Percentiles rank a stretch among this genome's conserved stretches.
Evolutionary conservation across 2,888 invertebrate species (phyloP).

Genomic region (Andrena marginata): DNA sequence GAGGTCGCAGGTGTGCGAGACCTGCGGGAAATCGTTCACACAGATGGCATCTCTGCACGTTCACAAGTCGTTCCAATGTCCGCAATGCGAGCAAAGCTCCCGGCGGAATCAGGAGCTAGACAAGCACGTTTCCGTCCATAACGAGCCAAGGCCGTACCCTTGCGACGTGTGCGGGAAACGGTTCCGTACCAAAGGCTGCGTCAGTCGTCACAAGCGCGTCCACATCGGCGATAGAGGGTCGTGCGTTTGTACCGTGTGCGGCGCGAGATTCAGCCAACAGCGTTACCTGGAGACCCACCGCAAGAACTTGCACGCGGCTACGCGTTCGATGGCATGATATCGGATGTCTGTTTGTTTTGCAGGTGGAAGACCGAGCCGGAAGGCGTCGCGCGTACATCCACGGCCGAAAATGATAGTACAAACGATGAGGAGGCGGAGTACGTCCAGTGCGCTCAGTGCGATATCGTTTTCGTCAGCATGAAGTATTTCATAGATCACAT

Average conservation of each 20-base stretch:
- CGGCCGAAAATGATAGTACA: constrained; percentile 38
- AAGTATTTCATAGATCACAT: constrained; percentile 64
- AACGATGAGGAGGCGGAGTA: constrained; percentile 56
- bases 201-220: constrained; percentile 86
- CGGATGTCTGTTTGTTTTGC: constrained; percentile 70
- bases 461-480: constrained; percentile 55
- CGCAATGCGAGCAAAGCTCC: constrained; percentile 83
- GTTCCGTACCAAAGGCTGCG: constrained; percentile 85
- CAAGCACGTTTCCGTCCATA: constrained; percentile 85
- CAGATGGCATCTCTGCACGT: constrained; percentile 84
- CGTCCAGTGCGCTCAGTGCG: constrained; percentile 65
- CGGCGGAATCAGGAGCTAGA: constrained; percentile 85
- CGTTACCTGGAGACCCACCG: constrained; percentile 86
- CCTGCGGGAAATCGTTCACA: constrained; percentile 85
- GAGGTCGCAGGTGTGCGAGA: constrained; percentile 82
- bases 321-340: constrained; percentile 49
- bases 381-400: constrained; percentile 28
- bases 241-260: constrained; percentile 81
- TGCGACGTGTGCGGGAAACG: constrained; percentile 86
- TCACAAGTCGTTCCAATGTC: constrained; percentile 82
- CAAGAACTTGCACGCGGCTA: constrained; percentile 63
- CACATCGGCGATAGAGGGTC: constrained; percentile 80
- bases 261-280: constrained; percentile 84
- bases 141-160: constrained; percentile 81
- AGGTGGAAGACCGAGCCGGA: constrained; percentile 61